Percentiles rank a stretch among this genome's conserved stretches.
These are phyloP conservation scores for Agriopis leucophaearia DNA, from an alignment of 2,888 invertebrate genomes.

Conservation along the genomic window DNA sequence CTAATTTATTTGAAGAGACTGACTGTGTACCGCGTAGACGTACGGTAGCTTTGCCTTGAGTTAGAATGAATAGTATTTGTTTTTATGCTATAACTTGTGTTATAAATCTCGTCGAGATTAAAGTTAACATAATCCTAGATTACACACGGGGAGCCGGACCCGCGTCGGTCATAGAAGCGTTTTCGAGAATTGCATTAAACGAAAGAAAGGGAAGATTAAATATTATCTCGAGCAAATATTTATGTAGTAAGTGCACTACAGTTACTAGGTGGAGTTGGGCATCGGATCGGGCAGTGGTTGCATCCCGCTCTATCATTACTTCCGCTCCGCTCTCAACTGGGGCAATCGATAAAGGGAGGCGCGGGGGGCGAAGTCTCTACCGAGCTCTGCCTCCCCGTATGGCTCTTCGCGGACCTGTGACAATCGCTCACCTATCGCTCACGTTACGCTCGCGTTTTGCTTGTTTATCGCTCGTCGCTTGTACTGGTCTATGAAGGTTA, in stretches of 20 bases:
- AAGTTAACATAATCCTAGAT: conserved; percentile 49
- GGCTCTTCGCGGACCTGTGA: conserved; percentile 77
- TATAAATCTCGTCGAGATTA: conserved; percentile 32
- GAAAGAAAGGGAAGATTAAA: conserved; percentile 75
- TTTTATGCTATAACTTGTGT: background rate
- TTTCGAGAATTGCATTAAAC: conserved; percentile 59
- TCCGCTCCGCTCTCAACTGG: conserved; percentile 88
- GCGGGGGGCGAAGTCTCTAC: conserved; percentile 55
- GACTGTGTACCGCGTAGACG: conserved; percentile 46
- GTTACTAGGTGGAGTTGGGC: conserved; percentile 76
- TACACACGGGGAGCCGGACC: conserved; percentile 38
- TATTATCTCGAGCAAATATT: conserved; percentile 79
- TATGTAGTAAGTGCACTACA: conserved; percentile 82
- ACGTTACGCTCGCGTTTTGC: conserved; percentile 24
- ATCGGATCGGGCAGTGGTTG: conserved; percentile 82
- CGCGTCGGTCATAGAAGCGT: conserved; percentile 46
- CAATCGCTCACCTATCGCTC: conserved; percentile 70
- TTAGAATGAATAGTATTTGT: conserved; percentile 45
- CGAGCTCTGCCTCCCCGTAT: conserved; percentile 62
- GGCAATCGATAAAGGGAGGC: conserved; percentile 87
- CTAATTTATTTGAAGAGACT: conserved; percentile 70
- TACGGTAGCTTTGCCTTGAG: conserved; percentile 43
- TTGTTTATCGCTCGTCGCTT: conserved; percentile 50
- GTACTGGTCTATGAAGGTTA: conserved; percentile 38
- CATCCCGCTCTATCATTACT: conserved; percentile 85